A percentile compares a stretch with the other conserved stretches of the same genome.
Evolutionary conservation across 1,140 invertebrate species (phyloP).

Genomic region (Amphibalanus amphitrite): DNA sequence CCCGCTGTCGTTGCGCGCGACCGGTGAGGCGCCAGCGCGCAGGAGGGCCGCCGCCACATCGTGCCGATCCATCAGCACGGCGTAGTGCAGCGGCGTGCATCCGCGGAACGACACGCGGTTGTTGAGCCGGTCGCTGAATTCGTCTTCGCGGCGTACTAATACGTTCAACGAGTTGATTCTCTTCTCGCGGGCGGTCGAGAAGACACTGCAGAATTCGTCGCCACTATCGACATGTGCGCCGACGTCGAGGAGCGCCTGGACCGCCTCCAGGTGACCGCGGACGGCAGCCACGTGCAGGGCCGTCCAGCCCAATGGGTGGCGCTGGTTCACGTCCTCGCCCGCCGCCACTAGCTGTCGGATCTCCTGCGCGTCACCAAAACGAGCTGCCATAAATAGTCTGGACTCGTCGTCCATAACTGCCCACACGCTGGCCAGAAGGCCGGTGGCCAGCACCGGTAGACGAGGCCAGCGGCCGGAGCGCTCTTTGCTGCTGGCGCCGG

Average conservation of each 20-base stretch:
- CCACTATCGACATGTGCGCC: constrained; percentile 62
- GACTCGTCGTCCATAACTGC: too few species aligned
- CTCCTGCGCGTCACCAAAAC: constrained; percentile 3
- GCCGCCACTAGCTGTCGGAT: constrained; percentile 18
- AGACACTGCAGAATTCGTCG: constrained; percentile 59
- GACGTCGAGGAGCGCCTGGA: constrained; percentile 45
- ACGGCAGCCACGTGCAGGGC: constrained; percentile 65
- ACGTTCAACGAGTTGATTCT: constrained; percentile 23
- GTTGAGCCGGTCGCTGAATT: constrained; percentile 58
- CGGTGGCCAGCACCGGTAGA: too few species aligned
- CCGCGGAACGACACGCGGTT: constrained; percentile 57
- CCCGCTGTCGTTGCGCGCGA: constrained; percentile 51
- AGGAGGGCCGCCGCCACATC: constrained; percentile 30
- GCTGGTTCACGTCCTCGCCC: constrained; percentile 38
- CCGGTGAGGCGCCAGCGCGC: constrained; percentile 30
- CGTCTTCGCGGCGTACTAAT: constrained; percentile 48
- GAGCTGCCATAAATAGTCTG: constrained; percentile 3
- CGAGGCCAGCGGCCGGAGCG: too few species aligned
- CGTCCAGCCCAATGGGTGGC: constrained; percentile 66
- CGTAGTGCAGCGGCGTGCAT: constrained; percentile 80
- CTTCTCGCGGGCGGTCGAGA: constrained; percentile 15
- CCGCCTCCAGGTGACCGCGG: constrained; percentile 44
- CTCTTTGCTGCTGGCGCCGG: too few species aligned
- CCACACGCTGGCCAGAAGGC: too few species aligned
- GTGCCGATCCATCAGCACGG: constrained; percentile 52